Evolutionary conservation across 2,113 vertebrate genomes (phyloP).

Genomic region (Phasianus colchicus): DNA sequence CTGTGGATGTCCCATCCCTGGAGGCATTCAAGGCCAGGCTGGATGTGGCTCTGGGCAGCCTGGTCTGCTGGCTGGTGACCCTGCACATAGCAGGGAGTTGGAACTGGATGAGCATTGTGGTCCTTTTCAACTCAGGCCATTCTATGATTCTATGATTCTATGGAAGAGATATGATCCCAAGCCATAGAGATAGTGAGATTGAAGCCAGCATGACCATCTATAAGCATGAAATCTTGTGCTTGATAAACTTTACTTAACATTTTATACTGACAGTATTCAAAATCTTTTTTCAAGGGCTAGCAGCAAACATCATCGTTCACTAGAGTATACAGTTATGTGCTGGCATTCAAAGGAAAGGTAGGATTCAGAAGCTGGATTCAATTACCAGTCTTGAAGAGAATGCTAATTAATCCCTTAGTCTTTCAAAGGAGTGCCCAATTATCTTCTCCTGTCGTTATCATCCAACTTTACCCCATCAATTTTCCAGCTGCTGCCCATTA

Average conservation of each 20-base stretch:
- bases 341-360: not conserved
- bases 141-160: too few species aligned
- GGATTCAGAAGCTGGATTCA: not conserved
- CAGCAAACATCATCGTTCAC: fast-evolving
- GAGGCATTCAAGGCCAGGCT: too few species aligned
- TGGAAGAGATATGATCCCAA: not conserved
- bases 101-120: too few species aligned
- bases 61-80: too few species aligned
- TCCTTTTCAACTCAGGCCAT: too few species aligned
- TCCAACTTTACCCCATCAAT: not conserved
- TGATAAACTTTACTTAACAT: not conserved
- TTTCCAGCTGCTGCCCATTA: not conserved
- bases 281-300: not conserved
- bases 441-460: not conserved
- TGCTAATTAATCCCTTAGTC: not conserved
- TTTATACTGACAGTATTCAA: not conserved
- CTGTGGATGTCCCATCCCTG: too few species aligned
- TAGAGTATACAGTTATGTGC: not conserved
- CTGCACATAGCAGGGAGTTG: too few species aligned
- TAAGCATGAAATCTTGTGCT: not conserved
- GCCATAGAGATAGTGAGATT: not conserved
- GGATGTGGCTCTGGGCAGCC: too few species aligned
- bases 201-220: not conserved
- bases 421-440: not conserved
- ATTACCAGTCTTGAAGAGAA: not conserved